These are phyloP conservation scores for Xenopus petersii DNA, from an alignment of 2,797 vertebrate species.

Conservation along the genomic window DNA sequence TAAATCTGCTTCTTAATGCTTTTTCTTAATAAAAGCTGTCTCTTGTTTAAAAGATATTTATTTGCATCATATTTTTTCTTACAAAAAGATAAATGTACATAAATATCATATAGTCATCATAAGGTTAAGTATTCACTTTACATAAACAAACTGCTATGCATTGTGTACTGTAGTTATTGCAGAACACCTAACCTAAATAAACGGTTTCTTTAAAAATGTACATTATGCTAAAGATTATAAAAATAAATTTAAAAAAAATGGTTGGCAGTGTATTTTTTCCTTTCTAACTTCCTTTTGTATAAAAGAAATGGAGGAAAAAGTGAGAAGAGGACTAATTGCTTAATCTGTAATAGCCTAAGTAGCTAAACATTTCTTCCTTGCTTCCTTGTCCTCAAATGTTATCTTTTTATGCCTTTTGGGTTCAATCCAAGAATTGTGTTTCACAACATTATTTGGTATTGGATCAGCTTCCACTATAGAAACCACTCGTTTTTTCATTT, in stretches of 20 bases:
- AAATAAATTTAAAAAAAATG: slow-evolving; percentile 54
- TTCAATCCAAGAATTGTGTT: slow-evolving; percentile 95
- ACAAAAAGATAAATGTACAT: slow-evolving; percentile 72
- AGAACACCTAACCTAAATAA: slow-evolving; percentile 58
- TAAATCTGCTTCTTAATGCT: too few species aligned
- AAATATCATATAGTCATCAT: slow-evolving; percentile 61
- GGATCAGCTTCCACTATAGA: slow-evolving; percentile 92
- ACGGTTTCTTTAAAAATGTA: slow-evolving; percentile 66
- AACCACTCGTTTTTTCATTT: slow-evolving; percentile 96
- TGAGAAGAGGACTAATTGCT: slow-evolving; percentile 45
- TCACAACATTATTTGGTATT: slow-evolving; percentile 87
- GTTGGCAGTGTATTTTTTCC: slow-evolving; percentile 63
- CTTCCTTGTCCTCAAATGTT: slow-evolving; percentile 84
- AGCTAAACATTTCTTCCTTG: slow-evolving; percentile 84
- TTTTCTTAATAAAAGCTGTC: slow-evolving; percentile 57
- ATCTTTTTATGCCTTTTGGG: slow-evolving; percentile 92
- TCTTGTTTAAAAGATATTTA: slow-evolving; percentile 72
- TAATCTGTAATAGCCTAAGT: slow-evolving; percentile 79
- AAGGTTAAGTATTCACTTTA: slow-evolving; percentile 69
- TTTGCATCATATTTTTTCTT: slow-evolving; percentile 56
- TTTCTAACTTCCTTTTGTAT: slow-evolving; percentile 57
- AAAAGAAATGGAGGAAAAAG: slow-evolving; percentile 52
- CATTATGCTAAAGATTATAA: slow-evolving; percentile 67
- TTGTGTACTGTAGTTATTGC: slow-evolving; percentile 69
- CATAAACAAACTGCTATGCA: slow-evolving; percentile 74